Percentiles rank a stretch among this genome's conserved stretches.
phyloP scores from a whole-genome alignment of 2,113 vertebrate genomes.

The Crocuta crocuta region DNA sequence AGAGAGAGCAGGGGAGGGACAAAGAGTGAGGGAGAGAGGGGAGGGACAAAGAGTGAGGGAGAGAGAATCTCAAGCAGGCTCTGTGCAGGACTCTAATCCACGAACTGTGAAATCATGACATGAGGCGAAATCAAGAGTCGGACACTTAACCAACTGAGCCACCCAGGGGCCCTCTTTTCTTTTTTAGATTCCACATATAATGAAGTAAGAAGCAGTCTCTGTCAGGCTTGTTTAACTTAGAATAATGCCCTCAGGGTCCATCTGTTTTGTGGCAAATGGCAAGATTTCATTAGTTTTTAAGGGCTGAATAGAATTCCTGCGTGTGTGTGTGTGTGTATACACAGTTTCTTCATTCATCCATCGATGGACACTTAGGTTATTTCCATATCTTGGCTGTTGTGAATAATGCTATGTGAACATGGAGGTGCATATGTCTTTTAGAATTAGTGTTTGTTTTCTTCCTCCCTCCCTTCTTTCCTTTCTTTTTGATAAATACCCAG shows the following conservation, averaged over 20 bases:
- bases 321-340: neutral
- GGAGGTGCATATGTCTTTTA: neutral
- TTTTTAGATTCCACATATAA: neutral
- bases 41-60: too few relatives aligned
- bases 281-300: neutral
- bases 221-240: neutral
- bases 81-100: too few relatives aligned
- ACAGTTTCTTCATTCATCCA: neutral
- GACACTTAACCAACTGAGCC: too few relatives aligned
- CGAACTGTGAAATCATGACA: too few relatives aligned
- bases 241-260: neutral
- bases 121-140: too few relatives aligned
- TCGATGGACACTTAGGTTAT: neutral
- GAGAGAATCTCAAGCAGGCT: too few relatives aligned
- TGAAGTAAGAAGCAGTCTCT: neutral
- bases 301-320: neutral
- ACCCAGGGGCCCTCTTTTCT: neutral
- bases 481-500: too few relatives aligned
- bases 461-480: neutral
- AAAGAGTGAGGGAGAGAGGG: too few relatives aligned
- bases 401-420: neutral
- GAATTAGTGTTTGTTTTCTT: neutral
- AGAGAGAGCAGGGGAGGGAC: too few relatives aligned
- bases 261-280: neutral
- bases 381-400: neutral